A percentile compares a stretch with the other conserved stretches of the same genome.
Conservation (phyloP, 1,140 invertebrate genomes). For the roundworm (Caenorhabditis elegans) region DNA sequence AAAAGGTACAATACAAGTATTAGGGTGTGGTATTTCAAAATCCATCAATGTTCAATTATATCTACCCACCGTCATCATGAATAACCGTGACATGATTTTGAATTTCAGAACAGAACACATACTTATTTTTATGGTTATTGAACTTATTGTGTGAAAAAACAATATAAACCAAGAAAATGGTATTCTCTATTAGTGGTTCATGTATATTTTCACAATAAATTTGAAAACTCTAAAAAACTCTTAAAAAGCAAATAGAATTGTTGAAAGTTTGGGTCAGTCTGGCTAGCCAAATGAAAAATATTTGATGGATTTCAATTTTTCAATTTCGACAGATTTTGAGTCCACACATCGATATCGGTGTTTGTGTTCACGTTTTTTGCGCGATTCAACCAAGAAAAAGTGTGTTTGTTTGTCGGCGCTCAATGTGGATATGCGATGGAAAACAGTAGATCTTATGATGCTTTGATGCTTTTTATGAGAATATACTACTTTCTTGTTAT, state of each 20-base stretch:
- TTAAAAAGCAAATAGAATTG: too few relatives aligned
- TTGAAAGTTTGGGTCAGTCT: too few relatives aligned
- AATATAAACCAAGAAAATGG: too few relatives aligned
- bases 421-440: too few relatives aligned
- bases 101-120: background rate
- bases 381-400: background rate
- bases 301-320: background rate
- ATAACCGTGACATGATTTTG: background rate
- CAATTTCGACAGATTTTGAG: slow-evolving; percentile 8
- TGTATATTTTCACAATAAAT: too few relatives aligned
- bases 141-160: too few relatives aligned
- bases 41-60: background rate
- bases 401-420: background rate
- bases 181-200: too few relatives aligned
- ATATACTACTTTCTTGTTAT: too few relatives aligned
- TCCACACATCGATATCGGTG: background rate
- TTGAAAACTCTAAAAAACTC: too few relatives aligned
- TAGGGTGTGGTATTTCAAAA: too few relatives aligned
- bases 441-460: slow-evolving; percentile 9
- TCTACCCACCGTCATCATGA: background rate
- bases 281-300: too few relatives aligned
- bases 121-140: background rate
- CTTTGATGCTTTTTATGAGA: too few relatives aligned
- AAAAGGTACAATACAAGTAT: background rate
- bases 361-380: slow-evolving; percentile 20